Percentiles rank a stretch among this genome's conserved stretches.
Evolutionary conservation across 30 jellyfish, hydroid and myxozoan genomes (phyloP).

Genomic region (Phacellophora camtschatica): DNA sequence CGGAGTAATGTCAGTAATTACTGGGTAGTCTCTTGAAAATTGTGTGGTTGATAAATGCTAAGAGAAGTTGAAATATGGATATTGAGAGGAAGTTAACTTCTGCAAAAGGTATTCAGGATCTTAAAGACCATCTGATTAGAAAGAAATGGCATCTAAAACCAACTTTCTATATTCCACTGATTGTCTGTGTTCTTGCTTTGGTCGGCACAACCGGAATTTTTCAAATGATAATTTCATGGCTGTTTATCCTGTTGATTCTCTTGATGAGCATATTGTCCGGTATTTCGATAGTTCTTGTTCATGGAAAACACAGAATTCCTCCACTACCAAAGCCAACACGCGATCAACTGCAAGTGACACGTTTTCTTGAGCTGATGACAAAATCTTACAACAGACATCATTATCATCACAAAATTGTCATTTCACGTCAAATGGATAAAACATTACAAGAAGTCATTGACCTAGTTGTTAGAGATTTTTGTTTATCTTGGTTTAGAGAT

Average conservation of each 20-base stretch:
- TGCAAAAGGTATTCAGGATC: neutral
- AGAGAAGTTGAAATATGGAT: neutral
- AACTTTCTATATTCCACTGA: conserved; percentile 32
- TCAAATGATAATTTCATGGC: conserved; percentile 60
- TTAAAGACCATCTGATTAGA: neutral
- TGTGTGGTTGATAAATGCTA: neutral
- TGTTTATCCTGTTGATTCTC: conserved; percentile 41
- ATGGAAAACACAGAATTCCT: conserved; percentile 90
- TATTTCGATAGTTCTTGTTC: conserved; percentile 80
- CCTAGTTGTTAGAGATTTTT: conserved; percentile 82
- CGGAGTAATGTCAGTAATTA: too few relatives aligned
- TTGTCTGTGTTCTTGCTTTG: conserved; percentile 4
- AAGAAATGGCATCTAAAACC: conserved; percentile 25
- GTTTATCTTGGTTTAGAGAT: conserved; percentile 94
- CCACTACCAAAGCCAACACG: conserved; percentile 87
- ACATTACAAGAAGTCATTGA: conserved; percentile 88
- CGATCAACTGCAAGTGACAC: conserved; percentile 69
- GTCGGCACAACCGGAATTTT: conserved; percentile 68
- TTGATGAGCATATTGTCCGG: conserved; percentile 86
- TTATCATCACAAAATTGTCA: conserved; percentile 65
- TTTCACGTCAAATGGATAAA: conserved; percentile 86
- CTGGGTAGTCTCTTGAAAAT: too few relatives aligned
- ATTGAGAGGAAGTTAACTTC: neutral
- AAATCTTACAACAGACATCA: conserved; percentile 81
- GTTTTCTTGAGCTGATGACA: conserved; percentile 69